These are phyloP conservation scores for Drosophila funebris DNA, from an alignment of 1,140 invertebrate genomes.

Conservation along the genomic window DNA sequence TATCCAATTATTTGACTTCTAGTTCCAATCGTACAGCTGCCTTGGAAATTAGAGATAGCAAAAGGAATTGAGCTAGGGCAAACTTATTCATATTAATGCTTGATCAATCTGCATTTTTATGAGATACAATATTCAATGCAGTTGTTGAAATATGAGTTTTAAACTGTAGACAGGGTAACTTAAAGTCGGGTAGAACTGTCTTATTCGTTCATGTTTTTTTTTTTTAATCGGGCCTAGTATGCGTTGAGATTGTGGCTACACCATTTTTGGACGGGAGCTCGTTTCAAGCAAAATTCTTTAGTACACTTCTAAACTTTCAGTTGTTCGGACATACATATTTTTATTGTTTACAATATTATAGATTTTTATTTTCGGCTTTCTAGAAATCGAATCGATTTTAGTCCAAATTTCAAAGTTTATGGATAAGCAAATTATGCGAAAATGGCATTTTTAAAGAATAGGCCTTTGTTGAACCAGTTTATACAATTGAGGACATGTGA, in stretches of 20 bases:
- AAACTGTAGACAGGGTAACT: too few relatives aligned
- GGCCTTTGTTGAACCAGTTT: background rate
- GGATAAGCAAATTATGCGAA: background rate
- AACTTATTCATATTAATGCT: too few relatives aligned
- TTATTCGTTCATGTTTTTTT: too few relatives aligned
- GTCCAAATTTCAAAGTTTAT: slow-evolving; percentile 9
- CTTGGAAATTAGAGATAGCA: too few relatives aligned
- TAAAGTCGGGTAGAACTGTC: too few relatives aligned
- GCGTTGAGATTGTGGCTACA: background rate
- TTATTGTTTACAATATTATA: background rate
- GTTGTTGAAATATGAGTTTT: too few relatives aligned
- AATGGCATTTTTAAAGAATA: slow-evolving; percentile 17
- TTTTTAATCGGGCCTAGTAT: too few relatives aligned
- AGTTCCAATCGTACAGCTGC: too few relatives aligned
- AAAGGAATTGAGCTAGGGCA: too few relatives aligned
- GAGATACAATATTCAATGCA: too few relatives aligned
- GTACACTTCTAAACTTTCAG: slow-evolving; percentile 13
- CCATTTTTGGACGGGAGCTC: background rate
- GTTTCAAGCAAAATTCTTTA: background rate
- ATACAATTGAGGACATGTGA: background rate
- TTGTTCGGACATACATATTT: slow-evolving; percentile 9
- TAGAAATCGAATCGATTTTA: background rate
- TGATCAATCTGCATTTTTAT: too few relatives aligned
- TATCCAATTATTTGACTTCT: too few relatives aligned
- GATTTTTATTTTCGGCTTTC: background rate